A percentile compares a stretch with the other conserved stretches of the same genome.
phyloP scores from a whole-genome alignment of 23 tunicate genomes.

The Trididemnum nubilum region DNA sequence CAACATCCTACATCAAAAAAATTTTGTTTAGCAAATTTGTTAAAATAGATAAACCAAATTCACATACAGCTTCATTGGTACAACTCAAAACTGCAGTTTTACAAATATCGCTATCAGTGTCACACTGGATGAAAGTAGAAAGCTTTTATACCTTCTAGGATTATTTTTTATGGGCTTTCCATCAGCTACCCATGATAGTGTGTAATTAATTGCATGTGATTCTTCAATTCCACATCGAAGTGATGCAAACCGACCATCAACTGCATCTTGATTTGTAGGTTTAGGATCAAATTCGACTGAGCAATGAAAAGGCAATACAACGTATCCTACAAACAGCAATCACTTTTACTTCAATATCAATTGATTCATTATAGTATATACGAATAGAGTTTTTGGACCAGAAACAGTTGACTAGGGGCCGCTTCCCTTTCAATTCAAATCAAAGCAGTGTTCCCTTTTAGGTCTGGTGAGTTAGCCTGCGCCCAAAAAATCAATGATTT shows the following conservation, averaged over 20 bases:
- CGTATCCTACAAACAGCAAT: background rate
- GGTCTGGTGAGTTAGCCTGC: no score
- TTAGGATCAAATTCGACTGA: slow-evolving; percentile 11
- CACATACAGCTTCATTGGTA: no score
- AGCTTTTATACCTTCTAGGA: slow-evolving; percentile 16
- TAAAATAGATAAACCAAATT: no score
- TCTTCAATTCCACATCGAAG: slow-evolving; percentile 9
- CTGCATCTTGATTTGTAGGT: slow-evolving; percentile 20
- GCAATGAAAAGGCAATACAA: background rate
- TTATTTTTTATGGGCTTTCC: slow-evolving; percentile 15
- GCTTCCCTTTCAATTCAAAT: no score
- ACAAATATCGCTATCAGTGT: background rate
- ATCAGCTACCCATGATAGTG: slow-evolving; percentile 10
- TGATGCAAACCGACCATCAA: background rate
- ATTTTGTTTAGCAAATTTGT: no score
- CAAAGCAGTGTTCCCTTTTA: no score
- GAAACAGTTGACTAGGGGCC: no score
- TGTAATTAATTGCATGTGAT: background rate
- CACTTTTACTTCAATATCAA: no score
- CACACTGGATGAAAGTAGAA: background rate
- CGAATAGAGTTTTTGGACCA: no score
- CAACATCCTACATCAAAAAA: no score
- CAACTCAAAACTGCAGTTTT: background rate
- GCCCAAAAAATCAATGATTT: no score
- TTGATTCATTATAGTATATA: no score